These are phyloP conservation scores for Ochropleura leucogaster DNA, from an alignment of 2,888 invertebrate species.

Conservation along the genomic window DNA sequence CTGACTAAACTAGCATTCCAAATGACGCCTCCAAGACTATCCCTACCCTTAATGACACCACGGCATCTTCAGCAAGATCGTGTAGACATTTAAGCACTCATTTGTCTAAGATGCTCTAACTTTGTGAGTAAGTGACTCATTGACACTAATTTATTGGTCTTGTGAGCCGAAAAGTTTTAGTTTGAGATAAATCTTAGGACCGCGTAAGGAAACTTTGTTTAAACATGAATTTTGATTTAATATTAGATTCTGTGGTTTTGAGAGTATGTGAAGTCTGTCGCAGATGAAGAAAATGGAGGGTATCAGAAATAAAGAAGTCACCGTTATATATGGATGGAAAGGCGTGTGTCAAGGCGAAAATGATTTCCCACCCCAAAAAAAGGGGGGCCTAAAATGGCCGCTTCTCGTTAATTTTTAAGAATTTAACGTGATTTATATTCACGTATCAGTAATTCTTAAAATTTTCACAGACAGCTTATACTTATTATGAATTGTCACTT, in stretches of 20 bases:
- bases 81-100: constrained; percentile 52
- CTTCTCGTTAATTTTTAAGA: no score
- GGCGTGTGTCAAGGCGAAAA: no score
- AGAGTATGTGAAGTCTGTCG: neutral
- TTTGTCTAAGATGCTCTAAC: constrained; percentile 56
- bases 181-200: constrained; percentile 24
- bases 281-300: neutral
- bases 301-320: no score
- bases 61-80: constrained; percentile 37
- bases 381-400: no score
- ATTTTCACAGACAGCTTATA: no score
- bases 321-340: no score
- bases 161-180: constrained; percentile 21
- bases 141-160: constrained; percentile 44
- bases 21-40: constrained; percentile 23
- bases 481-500: no score
- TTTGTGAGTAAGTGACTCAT: constrained; percentile 47
- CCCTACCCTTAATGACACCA: constrained; percentile 47
- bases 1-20: constrained; percentile 8
- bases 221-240: constrained; percentile 3
- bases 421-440: no score
- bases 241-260: neutral
- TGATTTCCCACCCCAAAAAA: no score
- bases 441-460: no score
- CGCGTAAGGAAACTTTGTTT: neutral